Evolutionary conservation across 2,113 vertebrate species (phyloP).

Genomic region (Tauraco erythrolophus): DNA sequence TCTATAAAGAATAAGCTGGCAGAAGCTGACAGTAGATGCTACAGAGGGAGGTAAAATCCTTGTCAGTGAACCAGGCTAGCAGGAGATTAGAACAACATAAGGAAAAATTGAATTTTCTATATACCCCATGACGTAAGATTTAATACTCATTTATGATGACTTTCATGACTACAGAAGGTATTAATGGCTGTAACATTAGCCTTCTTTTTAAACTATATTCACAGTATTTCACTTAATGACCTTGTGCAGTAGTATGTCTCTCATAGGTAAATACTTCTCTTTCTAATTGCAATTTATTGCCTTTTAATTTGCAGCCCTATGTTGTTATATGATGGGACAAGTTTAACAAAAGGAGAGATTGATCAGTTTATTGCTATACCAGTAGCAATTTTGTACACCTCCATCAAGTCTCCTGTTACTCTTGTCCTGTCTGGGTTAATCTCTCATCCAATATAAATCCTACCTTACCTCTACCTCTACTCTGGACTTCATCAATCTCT

Average conservation of each 20-base stretch:
- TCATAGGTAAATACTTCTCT: not conserved
- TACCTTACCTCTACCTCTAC: not conserved
- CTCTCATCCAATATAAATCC: slow-evolving; percentile 33
- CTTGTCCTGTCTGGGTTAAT: slow-evolving; percentile 44
- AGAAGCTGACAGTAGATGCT: slow-evolving; percentile 6
- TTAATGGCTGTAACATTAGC: slow-evolving; percentile 4
- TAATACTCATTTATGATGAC: slow-evolving; percentile 5
- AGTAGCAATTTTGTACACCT: slow-evolving; percentile 22
- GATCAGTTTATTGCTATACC: slow-evolving; percentile 32
- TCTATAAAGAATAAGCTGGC: slow-evolving; percentile 48
- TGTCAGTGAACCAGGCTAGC: not conserved
- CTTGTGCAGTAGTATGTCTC: not conserved
- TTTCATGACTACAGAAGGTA: not conserved
- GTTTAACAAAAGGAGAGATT: slow-evolving; percentile 27
- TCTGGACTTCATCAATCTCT: slow-evolving; percentile 38
- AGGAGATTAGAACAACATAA: not conserved
- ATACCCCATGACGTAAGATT: not conserved
- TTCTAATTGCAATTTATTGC: slow-evolving; percentile 21
- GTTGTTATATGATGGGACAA: not conserved
- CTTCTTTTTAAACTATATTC: not conserved
- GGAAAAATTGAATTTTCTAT: not conserved
- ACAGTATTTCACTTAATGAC: slow-evolving; percentile 17
- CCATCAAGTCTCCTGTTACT: slow-evolving; percentile 21
- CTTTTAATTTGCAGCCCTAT: slow-evolving; percentile 43
- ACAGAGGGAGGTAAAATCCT: slow-evolving; percentile 7